A percentile compares a stretch with the other conserved stretches of the same genome.
Conservation (phyloP, 92 coral and sea anemone genomes). For the Zoanthus gigantus region DNA sequence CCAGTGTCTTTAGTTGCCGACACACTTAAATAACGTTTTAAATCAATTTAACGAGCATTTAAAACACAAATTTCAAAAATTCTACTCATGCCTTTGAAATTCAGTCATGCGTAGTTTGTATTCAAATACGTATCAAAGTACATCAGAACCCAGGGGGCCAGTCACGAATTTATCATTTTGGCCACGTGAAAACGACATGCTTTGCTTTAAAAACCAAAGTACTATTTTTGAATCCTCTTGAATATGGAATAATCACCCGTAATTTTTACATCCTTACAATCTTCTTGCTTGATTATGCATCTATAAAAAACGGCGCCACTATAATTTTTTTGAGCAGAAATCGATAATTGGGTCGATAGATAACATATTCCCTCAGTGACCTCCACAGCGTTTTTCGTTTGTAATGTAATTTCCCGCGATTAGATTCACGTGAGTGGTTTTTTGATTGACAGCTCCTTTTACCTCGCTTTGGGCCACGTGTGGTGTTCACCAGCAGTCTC, state of each 20-base stretch:
- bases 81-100: not conserved
- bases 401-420: slow-evolving; percentile 49
- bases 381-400: slow-evolving; percentile 16
- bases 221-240: not conserved
- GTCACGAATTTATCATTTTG: not conserved
- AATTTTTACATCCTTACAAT: not conserved
- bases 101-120: not conserved
- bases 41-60: not conserved
- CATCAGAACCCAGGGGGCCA: not conserved
- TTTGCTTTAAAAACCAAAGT: not conserved
- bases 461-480: slow-evolving; percentile 55
- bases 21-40: not conserved
- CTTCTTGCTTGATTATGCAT: not conserved
- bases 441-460: slow-evolving; percentile 41
- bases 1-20: not conserved
- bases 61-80: not conserved
- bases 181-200: not conserved
- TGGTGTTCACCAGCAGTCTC: slow-evolving; percentile 37
- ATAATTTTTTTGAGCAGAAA: not conserved
- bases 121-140: not conserved
- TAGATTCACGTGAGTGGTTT: slow-evolving; percentile 47
- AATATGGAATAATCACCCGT: not conserved
- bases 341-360: not conserved
- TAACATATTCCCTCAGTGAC: slow-evolving; percentile 25
- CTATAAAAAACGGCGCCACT: not conserved